Conservation (phyloP, 2,888 invertebrate genomes). For the Escarpia spicata region DNA sequence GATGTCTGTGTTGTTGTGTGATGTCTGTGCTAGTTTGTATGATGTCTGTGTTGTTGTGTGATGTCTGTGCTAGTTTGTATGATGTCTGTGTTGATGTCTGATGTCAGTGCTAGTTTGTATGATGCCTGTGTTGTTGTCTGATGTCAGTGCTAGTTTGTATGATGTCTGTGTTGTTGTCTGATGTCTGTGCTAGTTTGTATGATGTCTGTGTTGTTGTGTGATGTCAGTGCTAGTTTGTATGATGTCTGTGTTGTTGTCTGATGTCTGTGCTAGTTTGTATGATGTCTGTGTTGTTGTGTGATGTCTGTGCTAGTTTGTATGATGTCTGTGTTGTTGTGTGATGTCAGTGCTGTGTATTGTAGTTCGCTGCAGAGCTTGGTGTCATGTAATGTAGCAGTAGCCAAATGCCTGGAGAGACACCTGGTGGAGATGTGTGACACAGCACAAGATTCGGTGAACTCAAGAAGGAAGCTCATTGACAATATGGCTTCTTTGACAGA, state of each 20-base stretch:
- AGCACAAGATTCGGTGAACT: not conserved
- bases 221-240: not conserved
- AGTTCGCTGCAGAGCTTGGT: conserved; percentile 16
- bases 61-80: not conserved
- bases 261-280: too few species aligned
- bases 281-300: not conserved
- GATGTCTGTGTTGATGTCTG: not conserved
- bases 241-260: not conserved
- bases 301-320: not conserved
- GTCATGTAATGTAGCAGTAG: not conserved
- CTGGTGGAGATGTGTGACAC: not conserved
- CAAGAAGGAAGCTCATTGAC: not conserved
- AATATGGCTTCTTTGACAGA: not conserved
- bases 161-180: not conserved
- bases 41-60: not conserved
- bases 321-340: not conserved
- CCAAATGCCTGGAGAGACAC: not conserved
- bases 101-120: too few species aligned
- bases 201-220: not conserved
- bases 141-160: not conserved
- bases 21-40: not conserved
- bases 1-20: not conserved
- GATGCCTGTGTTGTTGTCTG: not conserved
- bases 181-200: not conserved
- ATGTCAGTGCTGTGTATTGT: not conserved